Percentiles rank a stretch among this genome's conserved stretches.
These are phyloP conservation scores for Procavia capensis DNA, from an alignment of 2,113 vertebrate species.

Conservation along the genomic window DNA sequence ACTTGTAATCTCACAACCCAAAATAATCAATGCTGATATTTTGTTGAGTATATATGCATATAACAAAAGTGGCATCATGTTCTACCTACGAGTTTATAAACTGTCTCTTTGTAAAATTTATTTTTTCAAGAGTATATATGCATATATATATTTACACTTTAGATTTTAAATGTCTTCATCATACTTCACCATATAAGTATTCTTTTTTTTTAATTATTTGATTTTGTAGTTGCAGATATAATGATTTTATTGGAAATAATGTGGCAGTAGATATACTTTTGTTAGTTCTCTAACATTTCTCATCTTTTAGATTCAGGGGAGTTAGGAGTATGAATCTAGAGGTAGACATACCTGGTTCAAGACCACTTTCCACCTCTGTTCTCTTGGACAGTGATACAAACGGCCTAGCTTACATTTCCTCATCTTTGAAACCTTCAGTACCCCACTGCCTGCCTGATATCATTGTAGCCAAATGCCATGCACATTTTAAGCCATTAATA, in stretches of 20 bases:
- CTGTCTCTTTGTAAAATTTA: conserved; percentile 9
- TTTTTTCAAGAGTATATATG: conserved; percentile 5
- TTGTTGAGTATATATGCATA: not conserved
- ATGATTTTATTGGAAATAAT: conserved; percentile 28
- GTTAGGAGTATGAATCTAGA: conserved; percentile 23
- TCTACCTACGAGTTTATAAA: conserved; percentile 24
- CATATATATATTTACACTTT: not conserved
- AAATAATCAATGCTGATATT: conserved; percentile 48
- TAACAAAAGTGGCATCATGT: not conserved
- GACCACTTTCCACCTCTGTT: not conserved
- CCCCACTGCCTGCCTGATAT: not conserved
- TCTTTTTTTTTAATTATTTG: not conserved
- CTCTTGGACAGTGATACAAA: not conserved
- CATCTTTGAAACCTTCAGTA: conserved; percentile 9
- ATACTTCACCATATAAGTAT: not conserved
- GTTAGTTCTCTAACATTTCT: not conserved
- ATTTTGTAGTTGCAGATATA: not conserved
- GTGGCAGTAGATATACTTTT: conserved; percentile 12
- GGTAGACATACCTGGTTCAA: conserved; percentile 10
- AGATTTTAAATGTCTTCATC: not conserved
- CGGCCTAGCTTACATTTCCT: not conserved
- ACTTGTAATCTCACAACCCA: conserved; percentile 64
- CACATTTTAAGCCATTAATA: not conserved
- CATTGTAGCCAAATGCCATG: not conserved
- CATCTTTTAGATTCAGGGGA: conserved; percentile 19